Base-by-base conservation (phyloP, 2,113 vertebrate genomes). In the Papio anubis region DNA sequence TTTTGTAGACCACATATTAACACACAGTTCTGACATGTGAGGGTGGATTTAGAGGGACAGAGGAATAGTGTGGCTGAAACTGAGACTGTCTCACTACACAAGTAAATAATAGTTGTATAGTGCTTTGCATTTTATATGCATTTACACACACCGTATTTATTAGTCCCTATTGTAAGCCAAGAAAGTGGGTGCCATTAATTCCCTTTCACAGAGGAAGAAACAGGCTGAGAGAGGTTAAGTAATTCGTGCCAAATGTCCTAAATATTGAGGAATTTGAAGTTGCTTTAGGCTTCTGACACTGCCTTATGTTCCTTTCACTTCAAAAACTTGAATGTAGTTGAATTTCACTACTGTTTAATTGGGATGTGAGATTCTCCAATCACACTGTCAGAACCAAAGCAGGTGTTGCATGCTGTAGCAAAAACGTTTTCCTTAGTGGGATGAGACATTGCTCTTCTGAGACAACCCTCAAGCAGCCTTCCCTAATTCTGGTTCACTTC, bases 91-190 rank as follows among this genome's bases (percentile, higher is more conserved):
- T 88, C 27, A 64, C 14, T 61, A 6, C 32, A 92, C 38, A 55
- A 75, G n/a, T 80, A 84, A 68, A 82, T 84, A 76, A 38, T 25
- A 59, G 3, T 81, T 86, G 10, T 52, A 0, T 66, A 78, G 40
- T 50, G 32, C 5, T 92, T 95, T 93, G 8, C 9, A 93, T 96
- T 89, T 93, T 96, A 43, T 89, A 32, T 45, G 38, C 4, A 72
- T 38, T 79, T 80, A 21, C 16, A 48, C 4, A 40, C 1, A 50
- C 8, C 45, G 2, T 79, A 72, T 94, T 89, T 85, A 84, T 79
- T 96, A 57, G 78, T 78, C 12, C 27, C 8, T 88, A 16, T 66
- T 64, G 76, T 75, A 96, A 83, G 2, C 8, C 14, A 76, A 61
- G 38, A 32, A 90, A 81, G n/a, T 94, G 70, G 14, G 48, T 87